Conservation (phyloP, 2,113 vertebrate species). For the Chlorodrepanis virens region DNA sequence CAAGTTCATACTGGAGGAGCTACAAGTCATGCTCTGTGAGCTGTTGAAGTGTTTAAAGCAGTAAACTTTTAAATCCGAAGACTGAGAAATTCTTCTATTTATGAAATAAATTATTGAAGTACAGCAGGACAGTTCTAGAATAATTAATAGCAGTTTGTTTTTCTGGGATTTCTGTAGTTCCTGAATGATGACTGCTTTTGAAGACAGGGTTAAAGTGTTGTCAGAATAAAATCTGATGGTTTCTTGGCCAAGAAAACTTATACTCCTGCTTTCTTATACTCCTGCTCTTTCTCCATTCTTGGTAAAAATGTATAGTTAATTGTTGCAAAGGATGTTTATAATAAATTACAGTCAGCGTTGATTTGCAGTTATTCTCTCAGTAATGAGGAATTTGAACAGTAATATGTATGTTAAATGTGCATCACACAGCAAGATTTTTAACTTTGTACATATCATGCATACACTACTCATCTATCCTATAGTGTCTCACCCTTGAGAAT, state of each 20-base stretch:
- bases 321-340: background rate
- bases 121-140: background rate
- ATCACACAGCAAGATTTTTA: background rate
- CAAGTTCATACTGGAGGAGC: background rate
- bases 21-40: background rate
- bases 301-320: background rate
- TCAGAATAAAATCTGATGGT: background rate
- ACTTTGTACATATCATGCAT: background rate
- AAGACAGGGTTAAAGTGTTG: background rate
- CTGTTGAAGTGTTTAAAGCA: background rate
- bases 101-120: background rate
- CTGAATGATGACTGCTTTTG: background rate
- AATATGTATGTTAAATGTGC: background rate
- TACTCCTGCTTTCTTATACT: background rate
- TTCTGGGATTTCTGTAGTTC: background rate
- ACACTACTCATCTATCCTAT: accelerated
- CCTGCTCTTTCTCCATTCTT: background rate
- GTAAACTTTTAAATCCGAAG: background rate
- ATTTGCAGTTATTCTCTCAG: background rate
- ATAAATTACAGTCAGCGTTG: background rate
- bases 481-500: background rate
- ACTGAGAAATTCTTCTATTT: background rate
- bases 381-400: background rate
- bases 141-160: background rate
- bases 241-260: background rate